Evolutionary conservation across 2,888 invertebrate genomes (phyloP).

Genomic region (Cephus pulcher): DNA sequence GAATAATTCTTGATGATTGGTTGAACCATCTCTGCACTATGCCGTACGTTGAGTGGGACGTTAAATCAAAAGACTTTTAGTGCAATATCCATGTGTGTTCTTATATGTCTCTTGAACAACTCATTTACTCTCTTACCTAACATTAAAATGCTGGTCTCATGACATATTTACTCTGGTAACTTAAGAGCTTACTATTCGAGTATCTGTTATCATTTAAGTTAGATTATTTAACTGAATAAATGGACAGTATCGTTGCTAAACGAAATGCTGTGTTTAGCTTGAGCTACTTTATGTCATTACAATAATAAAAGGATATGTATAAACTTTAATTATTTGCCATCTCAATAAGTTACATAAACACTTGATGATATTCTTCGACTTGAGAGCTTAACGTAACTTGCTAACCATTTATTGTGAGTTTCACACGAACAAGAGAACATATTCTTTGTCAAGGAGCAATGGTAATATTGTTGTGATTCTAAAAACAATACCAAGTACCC

Average conservation of each 20-base stretch:
- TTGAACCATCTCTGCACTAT: not conserved
- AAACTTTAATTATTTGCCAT: not conserved
- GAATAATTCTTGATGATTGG: not conserved
- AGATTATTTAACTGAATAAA: not conserved
- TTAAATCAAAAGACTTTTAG: not conserved
- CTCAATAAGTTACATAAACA: not conserved
- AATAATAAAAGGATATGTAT: not conserved
- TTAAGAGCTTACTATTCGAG: not conserved
- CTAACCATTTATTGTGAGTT: not conserved
- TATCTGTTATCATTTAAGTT: not conserved
- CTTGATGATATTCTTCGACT: not conserved
- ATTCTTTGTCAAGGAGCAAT: not conserved
- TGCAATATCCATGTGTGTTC: not conserved
- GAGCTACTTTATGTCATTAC: not conserved
- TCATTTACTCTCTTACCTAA: not conserved
- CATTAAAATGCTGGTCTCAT: not conserved
- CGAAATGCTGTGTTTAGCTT: not conserved
- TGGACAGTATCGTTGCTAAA: not conserved
- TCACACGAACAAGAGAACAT: not conserved
- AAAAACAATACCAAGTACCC: not conserved
- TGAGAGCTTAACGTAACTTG: not conserved
- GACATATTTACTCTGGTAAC: not conserved
- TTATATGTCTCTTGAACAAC: not conserved
- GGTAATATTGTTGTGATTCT: not conserved
- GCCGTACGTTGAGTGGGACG: not conserved